These are phyloP conservation scores for Prosopocoilus inquinatus DNA, from an alignment of 2,888 invertebrate genomes.

Conservation along the genomic window DNA sequence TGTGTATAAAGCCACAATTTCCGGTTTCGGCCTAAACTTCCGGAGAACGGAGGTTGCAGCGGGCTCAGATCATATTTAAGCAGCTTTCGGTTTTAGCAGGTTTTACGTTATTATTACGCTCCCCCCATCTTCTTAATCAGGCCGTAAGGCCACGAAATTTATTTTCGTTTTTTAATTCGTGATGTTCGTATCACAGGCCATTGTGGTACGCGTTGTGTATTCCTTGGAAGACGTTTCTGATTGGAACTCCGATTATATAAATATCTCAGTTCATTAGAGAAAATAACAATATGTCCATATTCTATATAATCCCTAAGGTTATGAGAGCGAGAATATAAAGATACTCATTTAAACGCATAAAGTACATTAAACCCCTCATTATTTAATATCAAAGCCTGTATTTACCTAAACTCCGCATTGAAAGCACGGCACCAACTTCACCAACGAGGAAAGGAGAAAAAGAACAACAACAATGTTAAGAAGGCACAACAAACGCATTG, in stretches of 20 bases:
- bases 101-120: neutral
- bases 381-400: conserved; percentile 39
- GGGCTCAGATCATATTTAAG: conserved; percentile 17
- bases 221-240: too few species aligned
- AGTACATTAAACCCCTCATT: conserved; percentile 40
- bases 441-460: conserved; percentile 5
- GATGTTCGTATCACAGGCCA: too few species aligned
- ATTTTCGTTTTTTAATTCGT: too few species aligned
- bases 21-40: conserved; percentile 16
- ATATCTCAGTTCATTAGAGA: conserved; percentile 30
- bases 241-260: conserved; percentile 19
- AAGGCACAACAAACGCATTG: conserved; percentile 27
- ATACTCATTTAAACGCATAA: conserved; percentile 35
- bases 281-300: conserved; percentile 26
- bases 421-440: conserved; percentile 15
- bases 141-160: too few species aligned
- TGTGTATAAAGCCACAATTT: conserved; percentile 11
- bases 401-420: conserved; percentile 39
- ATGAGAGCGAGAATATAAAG: conserved; percentile 28
- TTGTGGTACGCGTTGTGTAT: too few species aligned
- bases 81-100: conserved; percentile 9
- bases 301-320: conserved; percentile 30
- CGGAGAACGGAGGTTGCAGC: conserved; percentile 15
- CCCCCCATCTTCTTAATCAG: too few species aligned
- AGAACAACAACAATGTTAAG: conserved; percentile 17